Conservation (phyloP, 35 echinoderm and acorn worm genomes). For the Hemicentrotus pulcherrimus region DNA sequence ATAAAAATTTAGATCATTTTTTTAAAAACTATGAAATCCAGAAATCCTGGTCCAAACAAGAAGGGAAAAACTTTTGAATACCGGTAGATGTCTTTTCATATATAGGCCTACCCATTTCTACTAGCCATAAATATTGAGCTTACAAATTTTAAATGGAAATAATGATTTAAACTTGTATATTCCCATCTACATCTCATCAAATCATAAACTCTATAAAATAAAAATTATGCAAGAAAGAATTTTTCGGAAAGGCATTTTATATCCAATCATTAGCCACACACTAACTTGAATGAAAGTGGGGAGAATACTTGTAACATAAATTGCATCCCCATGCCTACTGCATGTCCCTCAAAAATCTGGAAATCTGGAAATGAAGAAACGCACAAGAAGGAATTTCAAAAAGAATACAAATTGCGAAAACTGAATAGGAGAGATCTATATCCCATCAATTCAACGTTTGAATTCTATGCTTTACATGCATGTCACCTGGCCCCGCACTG, state of each 20-base stretch:
- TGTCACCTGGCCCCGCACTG: slow-evolving; percentile 10
- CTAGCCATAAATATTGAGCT: no score
- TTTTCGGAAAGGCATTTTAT: no score
- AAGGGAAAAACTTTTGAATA: no score
- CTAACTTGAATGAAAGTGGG: no score
- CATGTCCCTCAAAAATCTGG: neutral
- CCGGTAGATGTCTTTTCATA: no score
- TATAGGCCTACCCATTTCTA: no score
- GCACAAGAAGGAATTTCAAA: neutral
- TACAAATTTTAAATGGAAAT: neutral
- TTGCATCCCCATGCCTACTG: neutral
- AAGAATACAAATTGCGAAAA: neutral
- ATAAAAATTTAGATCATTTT: no score
- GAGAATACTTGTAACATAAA: neutral
- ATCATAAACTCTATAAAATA: no score
- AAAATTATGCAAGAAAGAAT: no score
- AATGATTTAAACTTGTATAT: neutral
- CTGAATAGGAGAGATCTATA: neutral
- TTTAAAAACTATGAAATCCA: no score
- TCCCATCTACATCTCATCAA: neutral
- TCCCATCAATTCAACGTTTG: neutral
- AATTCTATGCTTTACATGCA: slow-evolving; percentile 1
- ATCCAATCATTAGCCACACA: no score
- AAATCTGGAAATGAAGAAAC: neutral
- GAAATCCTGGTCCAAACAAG: no score